A percentile compares a stretch with the other conserved stretches of the same genome.
phyloP scores from a whole-genome alignment of 2,888 invertebrate genomes.

The Ganaspis brasiliensis region DNA sequence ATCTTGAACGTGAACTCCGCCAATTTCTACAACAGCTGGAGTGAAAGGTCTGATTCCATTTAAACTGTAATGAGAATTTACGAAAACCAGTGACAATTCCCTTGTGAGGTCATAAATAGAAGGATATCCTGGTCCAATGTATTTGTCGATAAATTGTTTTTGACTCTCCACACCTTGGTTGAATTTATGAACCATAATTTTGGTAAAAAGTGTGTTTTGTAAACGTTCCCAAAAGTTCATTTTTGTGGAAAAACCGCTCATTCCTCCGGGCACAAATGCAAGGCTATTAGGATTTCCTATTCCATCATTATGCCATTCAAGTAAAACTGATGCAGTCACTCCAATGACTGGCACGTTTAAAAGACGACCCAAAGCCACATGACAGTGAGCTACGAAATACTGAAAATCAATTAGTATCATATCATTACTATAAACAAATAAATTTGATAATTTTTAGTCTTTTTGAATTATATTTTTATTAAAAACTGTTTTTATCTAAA shows the following conservation, averaged over 20 bases:
- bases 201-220: slow-evolving; percentile 30
- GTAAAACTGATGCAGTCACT: slow-evolving; percentile 51
- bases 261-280: slow-evolving; percentile 53
- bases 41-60: slow-evolving; percentile 81
- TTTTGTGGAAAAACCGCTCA: slow-evolving; percentile 12
- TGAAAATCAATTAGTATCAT: slow-evolving; percentile 47
- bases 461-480: too few species aligned
- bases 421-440: not conserved
- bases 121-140: slow-evolving; percentile 63
- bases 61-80: slow-evolving; percentile 83
- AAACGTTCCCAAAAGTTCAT: slow-evolving; percentile 56
- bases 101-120: slow-evolving; percentile 63
- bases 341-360: slow-evolving; percentile 65
- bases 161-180: slow-evolving; percentile 57
- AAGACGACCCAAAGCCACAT: slow-evolving; percentile 65
- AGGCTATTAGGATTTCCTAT: slow-evolving; percentile 64
- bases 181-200: slow-evolving; percentile 45
- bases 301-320: slow-evolving; percentile 59
- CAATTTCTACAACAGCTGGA: slow-evolving; percentile 82
- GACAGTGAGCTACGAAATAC: slow-evolving; percentile 69
- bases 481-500: too few species aligned
- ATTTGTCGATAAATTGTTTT: slow-evolving; percentile 59
- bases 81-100: slow-evolving; percentile 77
- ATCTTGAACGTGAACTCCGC: slow-evolving; percentile 81
- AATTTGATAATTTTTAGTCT: too few species aligned